These are phyloP conservation scores for Metalampra italica DNA, from an alignment of 2,888 invertebrate genomes.

Conservation along the genomic window DNA sequence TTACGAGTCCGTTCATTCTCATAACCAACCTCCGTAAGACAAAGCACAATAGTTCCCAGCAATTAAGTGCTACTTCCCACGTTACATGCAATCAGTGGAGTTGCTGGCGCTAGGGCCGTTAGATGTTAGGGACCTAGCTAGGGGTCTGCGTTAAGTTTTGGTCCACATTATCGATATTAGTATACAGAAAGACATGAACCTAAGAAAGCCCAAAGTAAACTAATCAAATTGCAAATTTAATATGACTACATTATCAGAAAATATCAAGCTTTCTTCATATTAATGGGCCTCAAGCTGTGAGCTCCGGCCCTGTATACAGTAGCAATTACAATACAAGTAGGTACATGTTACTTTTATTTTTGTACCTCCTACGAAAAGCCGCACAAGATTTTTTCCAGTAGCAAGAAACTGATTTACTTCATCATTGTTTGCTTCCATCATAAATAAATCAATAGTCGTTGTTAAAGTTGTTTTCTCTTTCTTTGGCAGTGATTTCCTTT, in stretches of 20 bases:
- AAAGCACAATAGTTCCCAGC: conserved; percentile 50
- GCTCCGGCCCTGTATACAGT: conserved; percentile 10
- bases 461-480: conserved; percentile 14
- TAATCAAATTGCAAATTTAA: background rate
- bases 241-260: no score
- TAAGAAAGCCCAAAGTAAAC: background rate
- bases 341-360: conserved; percentile 12
- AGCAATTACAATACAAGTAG: conserved; percentile 49
- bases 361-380: conserved; percentile 11
- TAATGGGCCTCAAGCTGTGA: no score
- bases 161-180: background rate
- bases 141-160: background rate
- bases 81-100: conserved; percentile 17
- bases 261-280: no score
- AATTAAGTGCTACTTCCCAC: conserved; percentile 51
- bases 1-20: conserved; percentile 38
- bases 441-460: conserved; percentile 19
- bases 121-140: background rate
- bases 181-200: background rate
- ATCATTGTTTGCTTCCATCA: conserved; percentile 28
- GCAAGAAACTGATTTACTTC: conserved; percentile 35
- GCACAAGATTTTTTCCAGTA: conserved; percentile 11
- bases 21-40: conserved; percentile 30
- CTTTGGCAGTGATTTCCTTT: conserved; percentile 11
- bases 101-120: background rate